Base-by-base conservation (phyloP, 2,888 invertebrate species). In the Drosophila testacea region DNA sequence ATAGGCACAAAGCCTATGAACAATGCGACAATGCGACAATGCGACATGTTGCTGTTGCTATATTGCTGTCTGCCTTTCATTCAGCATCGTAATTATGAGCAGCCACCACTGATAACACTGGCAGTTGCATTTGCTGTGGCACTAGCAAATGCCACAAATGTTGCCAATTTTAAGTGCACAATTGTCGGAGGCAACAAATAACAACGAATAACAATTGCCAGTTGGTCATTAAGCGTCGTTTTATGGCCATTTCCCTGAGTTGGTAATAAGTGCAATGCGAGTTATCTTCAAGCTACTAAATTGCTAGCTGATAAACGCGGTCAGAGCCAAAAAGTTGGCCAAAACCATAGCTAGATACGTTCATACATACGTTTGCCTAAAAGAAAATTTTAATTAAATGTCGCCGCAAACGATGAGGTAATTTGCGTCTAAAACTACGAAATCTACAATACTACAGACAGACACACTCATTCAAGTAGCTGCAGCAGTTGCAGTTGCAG, bases 401-500 rank as follows among this genome's bases (percentile, higher is more conserved):
- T 86, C 85, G 89, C 85, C 85, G 88, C 85, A 80, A 86, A 86
- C 85, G 84, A 88, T 88, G 86, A 83, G 87, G 83, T 84, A 88
- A 84, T 84, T 70, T 73, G 87, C 83, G 81, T 67, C 64, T n/a
- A 46, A 50, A 72, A 54, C 67, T 36, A 64, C 48, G 4, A 66
- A 54, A 13, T 47, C 22, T 22, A 3, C 22, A 22, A 56, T 27
- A 56, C 70, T 73, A 32, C 62, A 57, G 70, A 64, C 66, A 62
- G 70, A 64, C 66, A 62, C 57, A 60, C 46, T 57, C 60, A 52
- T 56, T 22, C 69, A 69, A 61, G 56, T 44, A 56, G 73, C 52
- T 47, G 52, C 69, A n/a, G 16, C 38, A 38, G 47, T 56, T 57
- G 46, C 38, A 38, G 47, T 56, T 57, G 46, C 9, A 60, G 38